phyloP scores from a whole-genome alignment of 2,113 vertebrate genomes.

The Aptenodytes patagonicus region DNA sequence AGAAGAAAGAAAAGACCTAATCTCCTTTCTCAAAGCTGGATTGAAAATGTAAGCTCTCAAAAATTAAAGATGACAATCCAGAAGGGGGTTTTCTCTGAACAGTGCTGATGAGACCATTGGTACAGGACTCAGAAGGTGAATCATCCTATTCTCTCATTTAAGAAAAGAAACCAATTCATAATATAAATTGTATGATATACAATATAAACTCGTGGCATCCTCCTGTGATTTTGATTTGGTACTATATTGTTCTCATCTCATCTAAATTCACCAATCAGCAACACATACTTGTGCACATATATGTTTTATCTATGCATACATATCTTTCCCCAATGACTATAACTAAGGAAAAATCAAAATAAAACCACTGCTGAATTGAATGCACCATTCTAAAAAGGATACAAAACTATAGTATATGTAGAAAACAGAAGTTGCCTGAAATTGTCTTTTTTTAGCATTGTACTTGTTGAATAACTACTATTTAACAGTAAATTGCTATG shows the following conservation, averaged over 20 bases:
- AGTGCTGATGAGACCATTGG: not conserved
- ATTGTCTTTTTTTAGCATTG: not conserved
- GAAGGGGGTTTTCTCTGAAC: not conserved
- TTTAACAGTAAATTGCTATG: not conserved
- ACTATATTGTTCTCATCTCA: not conserved
- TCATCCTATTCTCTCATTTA: not conserved
- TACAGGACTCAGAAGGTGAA: not conserved
- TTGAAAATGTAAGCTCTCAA: not conserved
- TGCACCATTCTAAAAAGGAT: not conserved
- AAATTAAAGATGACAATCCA: not conserved
- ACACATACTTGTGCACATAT: not conserved
- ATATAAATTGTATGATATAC: not conserved
- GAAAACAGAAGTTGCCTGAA: not conserved
- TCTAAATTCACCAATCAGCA: not conserved
- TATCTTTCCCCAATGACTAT: not conserved
- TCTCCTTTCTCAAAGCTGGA: not conserved
- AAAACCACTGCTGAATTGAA: not conserved
- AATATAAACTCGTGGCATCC: not conserved
- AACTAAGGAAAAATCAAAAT: not conserved
- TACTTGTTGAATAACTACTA: not conserved
- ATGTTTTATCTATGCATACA: not conserved
- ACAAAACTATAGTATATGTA: not conserved
- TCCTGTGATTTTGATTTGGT: not conserved
- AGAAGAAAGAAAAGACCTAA: not conserved
- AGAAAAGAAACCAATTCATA: not conserved